phyloP scores from a whole-genome alignment of 1,140 invertebrate species.

The Neodiprion virginianus region DNA sequence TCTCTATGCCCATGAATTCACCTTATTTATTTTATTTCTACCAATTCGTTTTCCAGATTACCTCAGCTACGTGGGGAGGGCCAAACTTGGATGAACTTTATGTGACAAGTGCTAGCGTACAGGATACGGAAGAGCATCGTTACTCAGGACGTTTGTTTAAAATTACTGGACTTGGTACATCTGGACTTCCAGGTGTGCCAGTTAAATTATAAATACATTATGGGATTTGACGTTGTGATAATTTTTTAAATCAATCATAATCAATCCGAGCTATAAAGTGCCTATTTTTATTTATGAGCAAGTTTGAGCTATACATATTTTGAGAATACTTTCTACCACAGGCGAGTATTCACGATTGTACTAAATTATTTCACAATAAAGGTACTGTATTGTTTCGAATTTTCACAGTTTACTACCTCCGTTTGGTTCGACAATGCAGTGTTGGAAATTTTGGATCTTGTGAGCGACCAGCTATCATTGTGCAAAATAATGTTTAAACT shows the following conservation, averaged over 20 bases:
- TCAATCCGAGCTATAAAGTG: not conserved
- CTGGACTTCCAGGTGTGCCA: conserved; percentile 33
- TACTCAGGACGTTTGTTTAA: conserved; percentile 57
- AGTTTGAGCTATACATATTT: not conserved
- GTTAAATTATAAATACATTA: not conserved
- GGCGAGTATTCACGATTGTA: too few species aligned
- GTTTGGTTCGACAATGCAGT: too few species aligned
- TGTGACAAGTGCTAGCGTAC: conserved; percentile 49
- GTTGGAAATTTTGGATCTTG: too few species aligned
- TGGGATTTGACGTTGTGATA: not conserved
- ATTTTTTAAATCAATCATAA: not conserved
- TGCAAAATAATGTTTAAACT: too few species aligned
- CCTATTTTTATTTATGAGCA: not conserved
- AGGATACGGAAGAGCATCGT: conserved; percentile 39
- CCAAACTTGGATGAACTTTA: conserved; percentile 56
- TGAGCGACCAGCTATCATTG: too few species aligned
- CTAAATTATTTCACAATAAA: too few species aligned
- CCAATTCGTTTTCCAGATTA: conserved; percentile 33
- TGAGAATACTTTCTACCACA: not conserved
- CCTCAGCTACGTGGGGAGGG: conserved; percentile 63
- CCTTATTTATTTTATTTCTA: not conserved
- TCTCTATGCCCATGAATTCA: too few species aligned
- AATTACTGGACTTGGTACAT: conserved; percentile 46
- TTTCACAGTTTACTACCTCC: too few species aligned
- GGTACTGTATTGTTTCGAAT: too few species aligned